Evolutionary conservation across 2,113 vertebrate species (phyloP), one percentile per base, ranked within the genome.

Genomic region (Sciurus niger): DNA sequence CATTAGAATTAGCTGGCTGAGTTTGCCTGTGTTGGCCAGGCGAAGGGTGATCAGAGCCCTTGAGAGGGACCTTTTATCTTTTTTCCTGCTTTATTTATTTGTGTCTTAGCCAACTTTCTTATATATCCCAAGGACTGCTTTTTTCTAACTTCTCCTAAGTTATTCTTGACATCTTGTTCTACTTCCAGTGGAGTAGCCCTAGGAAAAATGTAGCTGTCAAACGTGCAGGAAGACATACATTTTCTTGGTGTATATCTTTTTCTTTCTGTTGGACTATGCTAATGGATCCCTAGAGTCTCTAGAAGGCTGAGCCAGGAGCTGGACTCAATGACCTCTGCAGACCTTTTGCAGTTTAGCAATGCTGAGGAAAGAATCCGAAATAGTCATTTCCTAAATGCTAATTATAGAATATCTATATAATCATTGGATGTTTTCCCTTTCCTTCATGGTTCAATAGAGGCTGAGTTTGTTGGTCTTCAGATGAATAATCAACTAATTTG

Each of bases 191-290:
- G 74, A 97, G 53, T 89, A 96, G 93, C 92, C 96, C 84, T 93
- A 93, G 97, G 98, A 93, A 96, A 97, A 93, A 94, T 83, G 89
- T 96, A 96, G 87, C 93, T 97, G 95, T 97, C 96, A 94, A 96
- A 89, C 60, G 40, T 96, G 84, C 70, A 91, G 83, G 72, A 82
- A 97, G 93, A 95, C 53, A 86, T 25, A 4, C 16, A 51, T 94
- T 95, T 97, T 96, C 93, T 94, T 77, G 74, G 65, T 85, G 48
- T 93, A 4, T 95, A n/a, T 95, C 86, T 96, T 97, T 95, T 87
- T 92, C 89, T 94, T 92, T 84, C 32, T 68, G 67, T 91, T 95
- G 92, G 93, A 48, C 67, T 65, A 58, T 92, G 91, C 51, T 94
- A 90, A 88, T 95, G 72, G 92, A 84, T 97, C 96, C 80, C 84